A percentile compares a stretch with the other conserved stretches of the same genome.
Evolutionary conservation across 2,113 vertebrate species (phyloP).

Genomic region (Oreochromis niloticus): DNA sequence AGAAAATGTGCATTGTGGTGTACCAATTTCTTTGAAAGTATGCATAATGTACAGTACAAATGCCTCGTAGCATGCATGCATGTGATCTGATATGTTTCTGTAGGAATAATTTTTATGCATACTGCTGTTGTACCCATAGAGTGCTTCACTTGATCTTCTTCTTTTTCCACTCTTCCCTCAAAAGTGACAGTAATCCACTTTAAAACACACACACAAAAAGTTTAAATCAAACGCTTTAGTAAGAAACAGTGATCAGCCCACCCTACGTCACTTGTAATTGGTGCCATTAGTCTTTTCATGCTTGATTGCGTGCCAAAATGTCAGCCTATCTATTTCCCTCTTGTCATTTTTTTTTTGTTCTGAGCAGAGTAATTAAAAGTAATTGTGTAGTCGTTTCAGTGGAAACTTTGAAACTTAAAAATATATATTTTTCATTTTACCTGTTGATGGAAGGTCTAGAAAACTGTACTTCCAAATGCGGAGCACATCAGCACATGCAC

Average conservation of each 20-base stretch:
- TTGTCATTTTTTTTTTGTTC: neutral
- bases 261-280: conserved; percentile 61
- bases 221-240: neutral
- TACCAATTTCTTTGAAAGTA: neutral
- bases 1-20: neutral
- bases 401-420: neutral
- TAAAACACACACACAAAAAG: neutral
- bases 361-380: conserved; percentile 41
- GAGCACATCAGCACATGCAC: neutral
- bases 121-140: neutral
- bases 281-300: conserved; percentile 56
- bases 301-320: conserved; percentile 61
- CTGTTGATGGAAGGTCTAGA: neutral
- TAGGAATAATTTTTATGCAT: neutral
- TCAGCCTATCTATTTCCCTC: conserved; percentile 33
- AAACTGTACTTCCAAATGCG: neutral
- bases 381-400: conserved; percentile 22
- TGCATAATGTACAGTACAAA: neutral
- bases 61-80: neutral
- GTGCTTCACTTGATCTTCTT: neutral
- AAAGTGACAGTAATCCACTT: neutral
- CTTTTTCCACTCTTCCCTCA: neutral
- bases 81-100: neutral
- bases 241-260: conserved; percentile 45
- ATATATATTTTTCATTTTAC: neutral